These are phyloP conservation scores for Cotesia vestalis DNA, from an alignment of 1,140 invertebrate species.

Conservation along the genomic window DNA sequence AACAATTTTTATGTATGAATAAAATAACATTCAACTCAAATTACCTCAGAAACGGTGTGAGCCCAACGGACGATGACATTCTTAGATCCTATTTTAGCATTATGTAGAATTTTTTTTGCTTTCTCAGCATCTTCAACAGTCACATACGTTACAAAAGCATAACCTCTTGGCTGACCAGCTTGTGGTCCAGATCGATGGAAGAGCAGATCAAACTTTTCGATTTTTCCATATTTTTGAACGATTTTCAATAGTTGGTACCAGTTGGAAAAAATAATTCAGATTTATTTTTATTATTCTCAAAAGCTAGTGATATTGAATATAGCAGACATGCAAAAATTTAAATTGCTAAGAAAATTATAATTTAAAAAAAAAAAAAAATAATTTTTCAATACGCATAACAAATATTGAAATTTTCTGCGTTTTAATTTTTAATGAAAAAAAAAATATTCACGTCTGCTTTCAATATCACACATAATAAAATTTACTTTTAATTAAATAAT, in stretches of 20 bases:
- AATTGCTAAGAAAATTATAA: no score
- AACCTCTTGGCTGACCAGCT: constrained; percentile 88
- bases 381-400: no score
- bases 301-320: background rate
- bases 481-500: constrained; percentile 32
- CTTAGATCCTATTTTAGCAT: constrained; percentile 77
- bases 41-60: constrained; percentile 77
- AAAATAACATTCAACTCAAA: constrained; percentile 19
- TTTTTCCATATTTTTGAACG: constrained; percentile 88
- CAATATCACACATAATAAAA: no score
- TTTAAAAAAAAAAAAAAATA: no score
- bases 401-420: no score
- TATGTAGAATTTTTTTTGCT: constrained; percentile 78
- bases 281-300: constrained; percentile 19
- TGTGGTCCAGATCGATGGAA: constrained; percentile 90
- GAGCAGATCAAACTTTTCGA: constrained; percentile 93
- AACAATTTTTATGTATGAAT: background rate
- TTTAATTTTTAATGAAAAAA: no score
- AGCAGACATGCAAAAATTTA: no score
- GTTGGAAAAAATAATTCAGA: constrained; percentile 65
- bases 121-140: constrained; percentile 71
- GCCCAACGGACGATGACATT: constrained; percentile 83
- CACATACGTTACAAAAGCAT: constrained; percentile 90
- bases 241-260: constrained; percentile 94
- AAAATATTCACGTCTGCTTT: no score